These are phyloP conservation scores for Arge pagana DNA, from an alignment of 2,888 invertebrate genomes.

Conservation along the genomic window DNA sequence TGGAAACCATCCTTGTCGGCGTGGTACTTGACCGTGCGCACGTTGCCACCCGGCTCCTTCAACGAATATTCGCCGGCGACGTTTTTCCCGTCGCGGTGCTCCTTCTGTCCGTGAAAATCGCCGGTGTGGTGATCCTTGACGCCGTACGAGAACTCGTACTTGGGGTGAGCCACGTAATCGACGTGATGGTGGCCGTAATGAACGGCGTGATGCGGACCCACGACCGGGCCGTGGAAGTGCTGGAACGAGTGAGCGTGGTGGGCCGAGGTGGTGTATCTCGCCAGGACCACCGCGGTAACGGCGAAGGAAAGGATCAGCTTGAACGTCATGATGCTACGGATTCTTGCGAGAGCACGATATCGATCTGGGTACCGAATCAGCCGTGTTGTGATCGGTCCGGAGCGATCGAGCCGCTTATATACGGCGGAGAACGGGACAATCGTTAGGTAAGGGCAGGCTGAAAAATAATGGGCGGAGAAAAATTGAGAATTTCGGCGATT, in stretches of 20 bases:
- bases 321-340: slow-evolving; percentile 12
- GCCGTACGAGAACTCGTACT: slow-evolving; percentile 22
- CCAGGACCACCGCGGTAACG: slow-evolving; percentile 4
- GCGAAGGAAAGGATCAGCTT: slow-evolving; percentile 6
- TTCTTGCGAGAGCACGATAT: too few species aligned
- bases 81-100: slow-evolving; percentile 22
- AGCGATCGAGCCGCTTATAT: slow-evolving; percentile 24
- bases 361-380: too few species aligned
- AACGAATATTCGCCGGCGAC: slow-evolving; percentile 22
- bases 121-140: slow-evolving; percentile 23
- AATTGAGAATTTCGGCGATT: slow-evolving; percentile 5
- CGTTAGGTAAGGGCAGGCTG: slow-evolving; percentile 12
- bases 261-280: background rate
- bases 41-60: slow-evolving; percentile 24
- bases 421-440: background rate
- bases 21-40: slow-evolving; percentile 23
- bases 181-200: slow-evolving; percentile 20
- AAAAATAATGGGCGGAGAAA: slow-evolving; percentile 10
- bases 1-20: slow-evolving; percentile 22
- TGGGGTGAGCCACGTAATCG: slow-evolving; percentile 21
- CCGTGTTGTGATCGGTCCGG: too few species aligned
- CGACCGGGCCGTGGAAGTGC: slow-evolving; percentile 20
- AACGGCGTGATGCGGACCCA: slow-evolving; percentile 18
- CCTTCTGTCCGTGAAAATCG: slow-evolving; percentile 23
- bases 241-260: slow-evolving; percentile 18